phyloP scores from a whole-genome alignment of 2,888 invertebrate genomes.

The Alentia gelatinosa region DNA sequence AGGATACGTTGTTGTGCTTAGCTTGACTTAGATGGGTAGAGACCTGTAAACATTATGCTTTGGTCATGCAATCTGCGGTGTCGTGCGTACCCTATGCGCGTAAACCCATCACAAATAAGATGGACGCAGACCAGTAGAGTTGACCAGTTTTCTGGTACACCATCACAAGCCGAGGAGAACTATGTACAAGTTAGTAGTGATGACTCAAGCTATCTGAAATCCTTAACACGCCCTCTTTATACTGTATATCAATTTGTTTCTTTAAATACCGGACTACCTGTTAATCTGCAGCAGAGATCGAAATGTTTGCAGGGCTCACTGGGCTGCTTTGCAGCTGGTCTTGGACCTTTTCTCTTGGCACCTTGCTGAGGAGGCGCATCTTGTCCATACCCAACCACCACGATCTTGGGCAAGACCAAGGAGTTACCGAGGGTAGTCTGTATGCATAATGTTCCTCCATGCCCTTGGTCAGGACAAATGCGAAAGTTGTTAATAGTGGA shows the following conservation, averaged over 20 bases:
- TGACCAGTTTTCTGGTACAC: neutral
- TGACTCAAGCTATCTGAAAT: neutral
- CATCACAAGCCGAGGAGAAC: neutral
- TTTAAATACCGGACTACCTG: neutral
- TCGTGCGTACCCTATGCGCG: too few relatives aligned
- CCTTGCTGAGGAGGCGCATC: neutral
- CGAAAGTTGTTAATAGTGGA: neutral
- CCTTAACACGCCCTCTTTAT: neutral
- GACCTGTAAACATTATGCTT: too few relatives aligned
- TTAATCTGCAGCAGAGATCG: neutral
- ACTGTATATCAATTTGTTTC: too few relatives aligned
- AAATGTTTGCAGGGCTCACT: neutral
- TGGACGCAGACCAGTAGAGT: neutral
- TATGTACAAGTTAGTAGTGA: constrained; percentile 1
- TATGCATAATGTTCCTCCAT: neutral
- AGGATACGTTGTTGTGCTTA: too few relatives aligned
- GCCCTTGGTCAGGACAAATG: neutral
- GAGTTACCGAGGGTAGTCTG: neutral
- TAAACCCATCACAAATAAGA: neutral
- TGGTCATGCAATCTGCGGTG: too few relatives aligned
- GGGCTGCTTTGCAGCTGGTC: constrained; percentile 11
- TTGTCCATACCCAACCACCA: neutral
- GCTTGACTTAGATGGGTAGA: too few relatives aligned
- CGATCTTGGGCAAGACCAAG: neutral
- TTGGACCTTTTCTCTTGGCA: neutral